These are phyloP conservation scores for Neodiprion pinetum DNA, from an alignment of 1,140 invertebrate genomes.

Conservation along the genomic window DNA sequence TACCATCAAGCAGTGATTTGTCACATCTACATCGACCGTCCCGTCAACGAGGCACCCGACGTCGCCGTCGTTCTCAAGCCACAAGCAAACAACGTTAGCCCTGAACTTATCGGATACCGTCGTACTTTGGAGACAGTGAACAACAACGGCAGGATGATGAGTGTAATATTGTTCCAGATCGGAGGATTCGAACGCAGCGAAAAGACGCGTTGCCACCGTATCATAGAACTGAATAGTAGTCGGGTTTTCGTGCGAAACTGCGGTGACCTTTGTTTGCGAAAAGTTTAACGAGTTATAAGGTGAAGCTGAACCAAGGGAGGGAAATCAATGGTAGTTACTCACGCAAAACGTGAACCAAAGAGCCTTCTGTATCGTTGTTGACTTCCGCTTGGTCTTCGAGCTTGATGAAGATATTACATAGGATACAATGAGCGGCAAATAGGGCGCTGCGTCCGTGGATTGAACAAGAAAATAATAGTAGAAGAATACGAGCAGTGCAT, in stretches of 20 bases:
- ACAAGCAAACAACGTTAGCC: conserved; percentile 29
- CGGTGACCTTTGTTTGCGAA: background rate
- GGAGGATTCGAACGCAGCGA: conserved; percentile 19
- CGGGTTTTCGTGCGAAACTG: background rate
- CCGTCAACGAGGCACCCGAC: conserved; percentile 27
- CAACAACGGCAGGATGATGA: conserved; percentile 41
- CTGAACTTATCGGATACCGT: conserved; percentile 26
- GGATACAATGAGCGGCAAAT: background rate
- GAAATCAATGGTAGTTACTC: background rate
- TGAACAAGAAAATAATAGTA: conserved; percentile 35
- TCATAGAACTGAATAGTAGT: background rate
- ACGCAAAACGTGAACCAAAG: background rate
- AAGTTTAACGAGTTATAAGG: conserved; percentile 36
- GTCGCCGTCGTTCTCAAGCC: conserved; percentile 37
- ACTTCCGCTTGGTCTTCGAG: background rate
- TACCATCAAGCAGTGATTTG: background rate
- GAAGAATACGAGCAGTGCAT: conserved; percentile 25
- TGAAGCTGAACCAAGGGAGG: conserved; percentile 25
- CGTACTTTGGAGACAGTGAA: conserved; percentile 27
- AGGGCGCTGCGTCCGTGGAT: background rate
- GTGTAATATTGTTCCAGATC: conserved; percentile 39
- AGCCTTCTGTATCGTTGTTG: background rate
- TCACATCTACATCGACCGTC: conserved; percentile 18
- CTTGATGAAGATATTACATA: background rate
- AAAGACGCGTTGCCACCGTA: conserved; percentile 26